Evolutionary conservation across 2,113 vertebrate genomes (phyloP).

Genomic region (Psittacula cyanocephala): DNA sequence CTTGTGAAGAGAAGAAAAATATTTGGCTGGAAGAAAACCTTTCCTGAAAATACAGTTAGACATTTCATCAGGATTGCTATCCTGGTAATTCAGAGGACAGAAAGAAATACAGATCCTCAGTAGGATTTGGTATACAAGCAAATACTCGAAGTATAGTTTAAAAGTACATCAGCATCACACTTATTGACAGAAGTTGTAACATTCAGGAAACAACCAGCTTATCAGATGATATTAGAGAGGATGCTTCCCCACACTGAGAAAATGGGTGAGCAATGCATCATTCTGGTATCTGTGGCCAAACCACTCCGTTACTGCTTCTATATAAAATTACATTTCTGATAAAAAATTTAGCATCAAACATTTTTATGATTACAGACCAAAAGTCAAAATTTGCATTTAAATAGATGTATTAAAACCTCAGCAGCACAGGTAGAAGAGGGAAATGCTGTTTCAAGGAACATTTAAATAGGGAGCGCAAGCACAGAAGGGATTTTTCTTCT

Average conservation of each 20-base stretch:
- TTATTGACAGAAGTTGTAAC: neutral
- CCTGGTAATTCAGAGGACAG: neutral
- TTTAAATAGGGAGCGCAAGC: conserved; percentile 12
- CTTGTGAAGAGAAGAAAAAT: neutral
- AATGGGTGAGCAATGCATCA: neutral
- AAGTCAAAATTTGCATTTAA: conserved; percentile 85
- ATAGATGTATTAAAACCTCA: conserved; percentile 78
- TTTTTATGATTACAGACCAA: conserved; percentile 77
- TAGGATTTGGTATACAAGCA: neutral
- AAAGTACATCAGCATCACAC: neutral
- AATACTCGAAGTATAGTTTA: neutral
- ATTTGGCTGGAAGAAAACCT: neutral
- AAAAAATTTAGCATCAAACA: conserved; percentile 78
- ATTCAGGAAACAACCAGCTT: neutral
- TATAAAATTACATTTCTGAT: conserved; percentile 74
- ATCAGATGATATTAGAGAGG: neutral
- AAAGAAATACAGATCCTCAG: neutral
- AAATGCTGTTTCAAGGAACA: conserved; percentile 59
- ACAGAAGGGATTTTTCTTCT: conserved; percentile 12
- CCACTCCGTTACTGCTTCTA: conserved; percentile 38
- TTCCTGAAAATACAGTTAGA: neutral
- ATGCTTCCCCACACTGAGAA: neutral
- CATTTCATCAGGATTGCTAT: neutral
- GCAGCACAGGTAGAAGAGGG: conserved; percentile 36
- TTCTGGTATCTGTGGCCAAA: conserved; percentile 6